These are phyloP conservation scores for Polymixis lichenea DNA, from an alignment of 2,888 invertebrate genomes.

Conservation along the genomic window DNA sequence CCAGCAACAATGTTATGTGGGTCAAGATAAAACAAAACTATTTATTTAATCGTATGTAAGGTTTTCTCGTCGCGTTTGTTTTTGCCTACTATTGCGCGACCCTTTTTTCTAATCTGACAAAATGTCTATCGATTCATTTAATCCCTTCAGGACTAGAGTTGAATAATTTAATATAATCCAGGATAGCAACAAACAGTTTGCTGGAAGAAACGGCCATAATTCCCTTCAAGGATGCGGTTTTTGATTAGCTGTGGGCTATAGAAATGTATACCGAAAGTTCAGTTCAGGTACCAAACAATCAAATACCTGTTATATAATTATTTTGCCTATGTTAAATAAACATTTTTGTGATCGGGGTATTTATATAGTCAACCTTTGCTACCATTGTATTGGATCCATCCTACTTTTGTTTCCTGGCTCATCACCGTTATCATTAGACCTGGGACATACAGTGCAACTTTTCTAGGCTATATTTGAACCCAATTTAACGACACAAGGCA, in stretches of 20 bases:
- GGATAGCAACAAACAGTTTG: neutral
- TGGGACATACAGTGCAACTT: no score
- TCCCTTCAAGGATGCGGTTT: neutral
- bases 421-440: neutral
- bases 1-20: conserved; percentile 27
- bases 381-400: neutral
- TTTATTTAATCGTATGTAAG: conserved; percentile 45
- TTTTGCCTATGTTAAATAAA: neutral
- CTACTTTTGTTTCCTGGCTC: neutral
- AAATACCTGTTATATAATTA: neutral
- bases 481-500: neutral
- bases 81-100: conserved; percentile 24
- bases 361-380: neutral
- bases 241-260: neutral
- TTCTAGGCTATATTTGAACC: neutral
- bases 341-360: neutral
- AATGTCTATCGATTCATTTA: conserved; percentile 31
- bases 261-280: no score
- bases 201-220: neutral
- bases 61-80: conserved; percentile 15
- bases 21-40: conserved; percentile 47
- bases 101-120: conserved; percentile 42
- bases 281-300: no score
- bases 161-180: conserved; percentile 26
- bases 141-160: conserved; percentile 36